Percentiles rank a stretch among this genome's conserved stretches.
phyloP scores from a whole-genome alignment of 2,888 invertebrate genomes.

The Parnassius mnemosyne region DNA sequence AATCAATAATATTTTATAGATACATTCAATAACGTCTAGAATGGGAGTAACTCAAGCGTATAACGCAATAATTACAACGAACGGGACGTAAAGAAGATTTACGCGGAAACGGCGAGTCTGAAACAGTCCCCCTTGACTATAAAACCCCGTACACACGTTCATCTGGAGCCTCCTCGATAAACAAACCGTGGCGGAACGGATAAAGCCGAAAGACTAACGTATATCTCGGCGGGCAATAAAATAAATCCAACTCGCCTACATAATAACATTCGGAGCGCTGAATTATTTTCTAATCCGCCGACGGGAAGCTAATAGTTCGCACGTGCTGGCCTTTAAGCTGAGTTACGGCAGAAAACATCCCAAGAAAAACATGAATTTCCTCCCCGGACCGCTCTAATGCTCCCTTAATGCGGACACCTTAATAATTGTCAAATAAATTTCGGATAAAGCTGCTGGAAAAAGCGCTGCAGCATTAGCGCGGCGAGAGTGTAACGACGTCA shows the following conservation, averaged over 20 bases:
- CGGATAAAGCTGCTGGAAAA: constrained; percentile 59
- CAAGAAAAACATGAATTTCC: constrained; percentile 78
- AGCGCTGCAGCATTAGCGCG: constrained; percentile 54
- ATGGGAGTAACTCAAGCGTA: constrained; percentile 65
- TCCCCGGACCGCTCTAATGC: constrained; percentile 59
- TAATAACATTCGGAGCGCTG: constrained; percentile 77
- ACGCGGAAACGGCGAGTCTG: constrained; percentile 52
- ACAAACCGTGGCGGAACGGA: constrained; percentile 68
- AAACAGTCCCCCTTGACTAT: constrained; percentile 54
- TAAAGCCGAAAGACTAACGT: constrained; percentile 71
- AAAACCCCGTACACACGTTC: constrained; percentile 65
- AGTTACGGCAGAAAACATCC: constrained; percentile 72
- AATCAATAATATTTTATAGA: constrained; percentile 76
- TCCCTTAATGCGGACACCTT: constrained; percentile 76
- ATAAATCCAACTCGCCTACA: constrained; percentile 74
- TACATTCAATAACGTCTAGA: constrained; percentile 73
- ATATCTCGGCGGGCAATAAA: constrained; percentile 73
- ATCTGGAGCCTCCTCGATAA: constrained; percentile 62
- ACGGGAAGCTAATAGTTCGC: constrained; percentile 78
- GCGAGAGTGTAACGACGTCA: constrained; percentile 64
- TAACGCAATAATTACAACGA: constrained; percentile 73
- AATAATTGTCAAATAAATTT: constrained; percentile 79
- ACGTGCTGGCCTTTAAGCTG: constrained; percentile 72
- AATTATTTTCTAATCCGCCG: constrained; percentile 79
- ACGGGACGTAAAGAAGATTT: constrained; percentile 71